Conservation (phyloP, 1,140 invertebrate species). For the Philopotamus ludificatus region DNA sequence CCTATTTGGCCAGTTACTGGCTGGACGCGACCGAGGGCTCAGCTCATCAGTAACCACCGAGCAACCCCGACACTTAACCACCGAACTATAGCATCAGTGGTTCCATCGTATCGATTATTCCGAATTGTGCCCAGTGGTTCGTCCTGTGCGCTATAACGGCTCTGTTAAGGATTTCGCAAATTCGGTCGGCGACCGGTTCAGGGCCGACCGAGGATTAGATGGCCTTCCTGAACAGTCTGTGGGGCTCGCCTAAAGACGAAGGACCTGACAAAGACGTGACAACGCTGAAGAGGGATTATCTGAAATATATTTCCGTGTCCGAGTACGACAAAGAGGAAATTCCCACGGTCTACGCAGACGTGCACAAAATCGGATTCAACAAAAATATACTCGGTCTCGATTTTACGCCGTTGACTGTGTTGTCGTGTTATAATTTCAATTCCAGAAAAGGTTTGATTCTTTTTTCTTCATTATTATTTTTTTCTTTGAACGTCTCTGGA, state of each 20-base stretch:
- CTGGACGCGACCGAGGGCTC: constrained; percentile 23
- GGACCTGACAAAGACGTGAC: constrained; percentile 52
- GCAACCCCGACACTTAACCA: not conserved
- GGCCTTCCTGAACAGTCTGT: constrained; percentile 31
- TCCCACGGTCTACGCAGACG: constrained; percentile 60
- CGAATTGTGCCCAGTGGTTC: no score
- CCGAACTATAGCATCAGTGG: no score
- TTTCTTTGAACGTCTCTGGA: no score
- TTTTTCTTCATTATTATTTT: not conserved
- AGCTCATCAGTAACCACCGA: constrained; percentile 3
- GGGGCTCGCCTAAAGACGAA: constrained; percentile 17
- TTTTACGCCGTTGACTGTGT: constrained; percentile 61
- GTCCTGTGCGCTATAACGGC: not conserved
- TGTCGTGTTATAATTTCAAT: constrained; percentile 63
- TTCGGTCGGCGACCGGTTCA: not conserved
- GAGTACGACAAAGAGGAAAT: constrained; percentile 62
- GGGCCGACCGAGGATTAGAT: constrained; percentile 26
- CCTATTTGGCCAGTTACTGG: not conserved
- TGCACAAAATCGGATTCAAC: constrained; percentile 53
- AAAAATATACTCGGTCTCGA: constrained; percentile 51
- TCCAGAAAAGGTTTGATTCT: constrained; percentile 63
- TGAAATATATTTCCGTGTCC: constrained; percentile 65
- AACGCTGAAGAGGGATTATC: constrained; percentile 57
- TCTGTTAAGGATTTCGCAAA: not conserved
- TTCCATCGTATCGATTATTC: no score